These are phyloP conservation scores for Leptopilina clavipes DNA, from an alignment of 1,140 invertebrate species.

Conservation along the genomic window DNA sequence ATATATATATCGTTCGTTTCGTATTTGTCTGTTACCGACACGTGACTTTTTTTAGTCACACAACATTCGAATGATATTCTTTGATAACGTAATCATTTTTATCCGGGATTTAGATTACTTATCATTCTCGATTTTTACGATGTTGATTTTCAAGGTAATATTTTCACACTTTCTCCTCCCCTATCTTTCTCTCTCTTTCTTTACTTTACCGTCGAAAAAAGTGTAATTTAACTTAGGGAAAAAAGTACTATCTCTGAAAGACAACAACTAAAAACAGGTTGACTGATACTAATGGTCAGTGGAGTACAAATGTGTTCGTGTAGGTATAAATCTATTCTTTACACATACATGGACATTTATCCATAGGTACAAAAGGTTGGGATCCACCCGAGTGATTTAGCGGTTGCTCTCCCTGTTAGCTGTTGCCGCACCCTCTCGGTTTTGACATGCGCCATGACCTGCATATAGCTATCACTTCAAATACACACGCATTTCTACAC, in stretches of 20 bases:
- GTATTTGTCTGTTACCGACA: background rate
- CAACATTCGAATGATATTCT: background rate
- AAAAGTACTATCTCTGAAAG: conserved; percentile 14
- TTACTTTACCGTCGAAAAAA: background rate
- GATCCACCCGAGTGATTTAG: conserved; percentile 51
- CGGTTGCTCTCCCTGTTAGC: conserved; percentile 40
- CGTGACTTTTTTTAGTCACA: too few relatives aligned
- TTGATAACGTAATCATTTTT: conserved; percentile 4
- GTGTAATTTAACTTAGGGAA: conserved; percentile 5
- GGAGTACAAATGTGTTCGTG: background rate
- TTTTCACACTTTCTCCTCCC: background rate
- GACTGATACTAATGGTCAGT: conserved; percentile 19
- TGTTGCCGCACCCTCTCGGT: conserved; percentile 64
- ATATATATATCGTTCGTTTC: too few relatives aligned
- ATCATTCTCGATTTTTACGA: background rate
- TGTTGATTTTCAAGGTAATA: background rate
- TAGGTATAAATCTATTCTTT: background rate
- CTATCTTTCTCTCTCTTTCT: background rate
- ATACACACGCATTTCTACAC: conserved; percentile 23
- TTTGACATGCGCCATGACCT: conserved; percentile 69
- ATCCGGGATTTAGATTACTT: background rate
- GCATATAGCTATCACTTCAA: conserved; percentile 50
- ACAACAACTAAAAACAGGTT: conserved; percentile 16
- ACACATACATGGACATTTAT: conserved; percentile 4
- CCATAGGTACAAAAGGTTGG: conserved; percentile 41